Evolutionary conservation across 2,113 vertebrate species (phyloP), one percentile per base, ranked within the genome.

Genomic region (Symphodus melops): DNA sequence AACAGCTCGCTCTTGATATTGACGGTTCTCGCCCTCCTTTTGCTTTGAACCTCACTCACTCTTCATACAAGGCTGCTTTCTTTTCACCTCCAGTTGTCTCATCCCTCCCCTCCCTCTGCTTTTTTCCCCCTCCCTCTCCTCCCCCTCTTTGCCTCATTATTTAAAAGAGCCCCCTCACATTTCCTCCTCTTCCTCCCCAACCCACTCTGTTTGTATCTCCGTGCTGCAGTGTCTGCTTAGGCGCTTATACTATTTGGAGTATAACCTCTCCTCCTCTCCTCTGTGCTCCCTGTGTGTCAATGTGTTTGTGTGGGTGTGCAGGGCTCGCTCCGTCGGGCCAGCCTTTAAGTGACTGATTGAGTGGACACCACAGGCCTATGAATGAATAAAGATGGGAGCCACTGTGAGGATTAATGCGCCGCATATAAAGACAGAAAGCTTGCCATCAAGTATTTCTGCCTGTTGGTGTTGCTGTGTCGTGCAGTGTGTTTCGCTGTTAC

Each of bases 341-440:
- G 86, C 73, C 79, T 87, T 82, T 68, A 83, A 84, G 81, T 79
- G 87, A 90, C 88, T 91, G 88, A 92, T 86, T 84, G 88, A 90
- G 84, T 87, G 87, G 86, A 88, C 86, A 77, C 90, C 81, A 79
- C 88, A 85, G 85, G 78, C 87, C 76, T 36, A 83, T 82, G 90
- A 84, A 91, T 86, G 86, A 91, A 91, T 89, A 88, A 91, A 91
- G 90, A 91, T 84, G 88, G 81, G 81, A 72, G 79, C 77, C 76
- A 77, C 85, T 75, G 72, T 52, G 85, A 89, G 83, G 77, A 90
- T 89, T 88, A 92, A 86, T 86, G 86, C 11, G 69, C 67, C 75
- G 80, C 75, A 54, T 68, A 88, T 80, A 81, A 82, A 91, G 89
- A 88, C 62, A 49, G 75, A 86, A 53, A 60, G 80, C 77, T 75